Base-by-base conservation (phyloP, 23 tunicate genomes). In the Halocynthia aurantium region DNA sequence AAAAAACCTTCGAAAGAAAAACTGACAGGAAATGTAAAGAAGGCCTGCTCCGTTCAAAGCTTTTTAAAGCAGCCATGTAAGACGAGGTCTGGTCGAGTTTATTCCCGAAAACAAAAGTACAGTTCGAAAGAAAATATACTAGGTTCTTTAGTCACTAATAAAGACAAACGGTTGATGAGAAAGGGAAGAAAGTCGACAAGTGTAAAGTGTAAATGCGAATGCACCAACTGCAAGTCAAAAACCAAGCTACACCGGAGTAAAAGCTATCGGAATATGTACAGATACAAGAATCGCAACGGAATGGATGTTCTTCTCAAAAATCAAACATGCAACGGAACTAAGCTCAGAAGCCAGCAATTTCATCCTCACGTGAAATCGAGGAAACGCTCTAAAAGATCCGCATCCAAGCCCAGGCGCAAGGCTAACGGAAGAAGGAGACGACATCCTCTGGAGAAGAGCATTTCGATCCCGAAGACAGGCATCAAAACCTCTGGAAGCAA, bases 11-110 rank as follows among this genome's bases (percentile, higher is more conserved):
- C 44, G 4, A 31, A 31, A 31, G 44, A 31, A 31, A 31, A 31
- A 31, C 44, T 31, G 44, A 31, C 44, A 31, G 44, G 44, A 31
- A 31, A 31, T 31, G 44, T 31, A 31, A 31, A 31, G 44, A 31
- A 31, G 44, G 44, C 44, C 44, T 31, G 4, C 44, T 31, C 44
- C 44, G 44, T 31, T 4, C 44, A 31, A 31, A 31, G 44, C 44
- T 83, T 83, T 66, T 31, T 83, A 52, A 52, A 69, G 40, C 81
- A 83, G 51, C 87, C 87, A 50, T 70, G 81, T n/a, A 75, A 76
- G 67, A 83, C 87, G 19, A 76, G 87, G 49, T 83, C 87, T 6
- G 87, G 87, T 0, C 64, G 62, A 52, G 8, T 57, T 9, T 83
- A 83, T 44, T 64, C 87, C 51, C 54, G 58, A 9, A 57, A 70